Evolutionary conservation across 2,113 vertebrate genomes (phyloP).

Genomic region (Nibea coibor): DNA sequence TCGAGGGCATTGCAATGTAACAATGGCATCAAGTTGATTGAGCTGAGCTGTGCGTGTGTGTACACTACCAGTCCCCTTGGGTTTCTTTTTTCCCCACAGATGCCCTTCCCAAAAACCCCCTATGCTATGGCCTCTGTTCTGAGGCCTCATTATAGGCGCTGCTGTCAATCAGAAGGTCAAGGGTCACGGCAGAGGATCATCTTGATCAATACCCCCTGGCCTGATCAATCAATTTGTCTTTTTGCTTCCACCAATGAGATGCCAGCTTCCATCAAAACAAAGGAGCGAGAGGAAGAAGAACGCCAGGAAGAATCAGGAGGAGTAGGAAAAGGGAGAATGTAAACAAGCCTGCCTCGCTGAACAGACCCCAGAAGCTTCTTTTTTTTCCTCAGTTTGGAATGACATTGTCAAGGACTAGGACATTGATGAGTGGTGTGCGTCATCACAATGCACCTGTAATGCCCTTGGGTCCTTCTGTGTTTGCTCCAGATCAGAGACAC

Average conservation of each 20-base stretch:
- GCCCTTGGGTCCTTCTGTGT: conserved; percentile 63
- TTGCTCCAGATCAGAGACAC: conserved; percentile 66
- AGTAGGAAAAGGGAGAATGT: conserved; percentile 56
- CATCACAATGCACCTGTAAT: conserved; percentile 76
- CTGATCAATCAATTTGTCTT: conserved; percentile 79
- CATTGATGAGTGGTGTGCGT: conserved; percentile 70
- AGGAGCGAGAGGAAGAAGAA: conserved; percentile 52
- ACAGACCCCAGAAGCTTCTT: conserved; percentile 58
- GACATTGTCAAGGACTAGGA: conserved; percentile 76
- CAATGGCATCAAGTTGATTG: conserved; percentile 82
- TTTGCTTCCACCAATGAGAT: conserved; percentile 62
- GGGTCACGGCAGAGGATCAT: conserved; percentile 74
- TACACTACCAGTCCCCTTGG: conserved; percentile 69
- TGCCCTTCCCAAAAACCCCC: conserved; percentile 68
- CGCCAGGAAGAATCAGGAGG: conserved; percentile 70
- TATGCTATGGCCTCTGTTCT: conserved; percentile 59
- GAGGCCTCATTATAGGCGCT: conserved; percentile 74
- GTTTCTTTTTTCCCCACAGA: conserved; percentile 62
- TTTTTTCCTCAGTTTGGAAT: conserved; percentile 54
- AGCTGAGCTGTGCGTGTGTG: conserved; percentile 47
- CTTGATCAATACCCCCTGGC: conserved; percentile 76
- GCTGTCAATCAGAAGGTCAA: conserved; percentile 76
- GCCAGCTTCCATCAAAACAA: conserved; percentile 66
- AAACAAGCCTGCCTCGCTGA: conserved; percentile 64
- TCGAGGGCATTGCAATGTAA: conserved; percentile 75